Evolutionary conservation across 1,140 invertebrate genomes (phyloP).

Genomic region (Panagrolaimus sp.): DNA sequence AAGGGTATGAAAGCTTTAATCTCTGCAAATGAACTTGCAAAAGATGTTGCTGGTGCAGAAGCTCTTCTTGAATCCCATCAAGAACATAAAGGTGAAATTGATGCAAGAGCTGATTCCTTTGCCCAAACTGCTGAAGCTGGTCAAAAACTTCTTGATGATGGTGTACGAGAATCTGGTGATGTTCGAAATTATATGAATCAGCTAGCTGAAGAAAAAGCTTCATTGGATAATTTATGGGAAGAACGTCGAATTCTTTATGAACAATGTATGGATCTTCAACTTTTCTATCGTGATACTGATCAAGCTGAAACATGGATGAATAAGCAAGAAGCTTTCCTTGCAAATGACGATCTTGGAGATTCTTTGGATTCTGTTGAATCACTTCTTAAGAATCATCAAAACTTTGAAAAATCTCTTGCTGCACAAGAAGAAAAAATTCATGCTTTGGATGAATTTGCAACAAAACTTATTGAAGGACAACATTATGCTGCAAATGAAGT

Average conservation of each 20-base stretch:
- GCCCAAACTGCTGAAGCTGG: constrained; percentile 78
- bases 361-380: constrained; percentile 94
- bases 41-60: constrained; percentile 95
- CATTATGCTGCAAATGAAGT: constrained; percentile 97
- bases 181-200: constrained; percentile 71
- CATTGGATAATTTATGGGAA: constrained; percentile 83
- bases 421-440: constrained; percentile 98
- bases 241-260: constrained; percentile 90
- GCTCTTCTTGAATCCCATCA: constrained; percentile 89
- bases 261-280: constrained; percentile 97
- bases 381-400: constrained; percentile 94
- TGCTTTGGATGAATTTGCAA: constrained; percentile 94
- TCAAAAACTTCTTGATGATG: constrained; percentile 73
- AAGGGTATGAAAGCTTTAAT: constrained; percentile 78
- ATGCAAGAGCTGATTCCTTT: constrained; percentile 92
- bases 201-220: constrained; percentile 75
- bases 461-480: constrained; percentile 78
- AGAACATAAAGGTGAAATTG: constrained; percentile 92
- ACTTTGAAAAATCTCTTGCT: constrained; percentile 94
- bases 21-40: constrained; percentile 91
- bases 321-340: constrained; percentile 74
- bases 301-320: constrained; percentile 58
- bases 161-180: constrained; percentile 76
- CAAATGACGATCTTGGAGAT: constrained; percentile 92
- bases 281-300: constrained; percentile 73